phyloP scores from a whole-genome alignment of 1,140 invertebrate genomes.

The Phymastichus coffea region DNA sequence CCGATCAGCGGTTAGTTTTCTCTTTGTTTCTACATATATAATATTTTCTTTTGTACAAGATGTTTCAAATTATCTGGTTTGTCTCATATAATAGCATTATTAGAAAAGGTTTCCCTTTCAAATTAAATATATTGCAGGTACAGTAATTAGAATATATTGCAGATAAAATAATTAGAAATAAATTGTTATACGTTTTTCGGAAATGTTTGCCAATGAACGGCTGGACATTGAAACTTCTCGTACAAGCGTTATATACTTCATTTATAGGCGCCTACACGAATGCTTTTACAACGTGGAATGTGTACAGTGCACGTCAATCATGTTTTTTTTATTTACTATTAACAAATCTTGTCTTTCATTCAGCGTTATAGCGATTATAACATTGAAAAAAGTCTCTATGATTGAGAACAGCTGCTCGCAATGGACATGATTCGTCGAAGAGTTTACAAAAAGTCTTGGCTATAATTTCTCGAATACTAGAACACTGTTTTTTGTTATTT shows the following conservation, averaged over 20 bases:
- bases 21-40: constrained; percentile 7
- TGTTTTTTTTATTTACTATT: background rate
- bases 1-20: constrained; percentile 2
- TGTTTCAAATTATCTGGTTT: constrained; percentile 20
- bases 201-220: background rate
- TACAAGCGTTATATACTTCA: constrained; percentile 2
- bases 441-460: constrained; percentile 24
- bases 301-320: constrained; percentile 20
- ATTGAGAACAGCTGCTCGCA: background rate
- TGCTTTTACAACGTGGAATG: constrained; percentile 18
- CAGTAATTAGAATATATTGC: too few relatives aligned
- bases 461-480: too few relatives aligned
- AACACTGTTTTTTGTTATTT: background rate
- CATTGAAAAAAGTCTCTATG: constrained; percentile 1
- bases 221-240: constrained; percentile 22
- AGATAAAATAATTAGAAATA: too few relatives aligned
- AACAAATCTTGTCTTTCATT: background rate
- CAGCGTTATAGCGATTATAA: background rate
- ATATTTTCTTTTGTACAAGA: constrained; percentile 23
- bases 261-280: constrained; percentile 12
- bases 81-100: too few relatives aligned
- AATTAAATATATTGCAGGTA: constrained; percentile 4
- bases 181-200: too few relatives aligned
- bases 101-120: too few relatives aligned
- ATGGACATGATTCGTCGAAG: constrained; percentile 16